Base-by-base conservation (phyloP, 2,888 invertebrate genomes). In the Schizaphis graminum region DNA sequence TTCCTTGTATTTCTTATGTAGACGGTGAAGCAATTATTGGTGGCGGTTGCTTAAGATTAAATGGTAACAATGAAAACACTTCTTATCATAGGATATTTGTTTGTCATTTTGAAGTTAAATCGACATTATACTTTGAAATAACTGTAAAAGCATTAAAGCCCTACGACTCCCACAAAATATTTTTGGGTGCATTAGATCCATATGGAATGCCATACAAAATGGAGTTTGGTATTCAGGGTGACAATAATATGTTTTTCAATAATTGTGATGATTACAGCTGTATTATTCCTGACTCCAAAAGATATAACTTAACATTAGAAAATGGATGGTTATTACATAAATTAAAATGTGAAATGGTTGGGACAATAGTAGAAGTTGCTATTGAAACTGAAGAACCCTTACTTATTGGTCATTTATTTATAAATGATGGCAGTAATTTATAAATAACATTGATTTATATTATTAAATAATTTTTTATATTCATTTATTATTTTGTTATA, bases 331-430 rank as follows among this genome's bases (percentile, higher is more conserved):
- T 94, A 91, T 61, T 91, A 26, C 94, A 94, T 57, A 94, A 90
- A 90, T 91, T 93, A 26, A 41, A 77, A 56, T 91, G 86, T 56
- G 86, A 93, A 90, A 87, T 94, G 91, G 87, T 90, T 84, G 93
- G 93, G 10, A 94, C 77, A 61, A 91, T 91, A n/a, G 91, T 94
- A 26, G 93, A 93, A 89, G 53, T 94, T 88, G 91, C 93, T n/a
- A 87, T 93, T 86, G 94, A 94, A 90, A 89, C 94, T 93, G 94
- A 90, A 89, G 94, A 93, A 92, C 93, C 93, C 13, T 94, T 94
- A 57, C 89, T 94, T 24, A 90, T 93, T 61, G 94, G 93, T 26
- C 86, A n/a, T 89, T 53, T 94, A 13, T 94, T 86, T 61, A 90
- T 94, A 41, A 61, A 94, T 67, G 94, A 94, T 67, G 16, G 41